These are phyloP conservation scores for Darevskia mixta DNA, from an alignment of 2,797 vertebrate genomes.

Conservation along the genomic window DNA sequence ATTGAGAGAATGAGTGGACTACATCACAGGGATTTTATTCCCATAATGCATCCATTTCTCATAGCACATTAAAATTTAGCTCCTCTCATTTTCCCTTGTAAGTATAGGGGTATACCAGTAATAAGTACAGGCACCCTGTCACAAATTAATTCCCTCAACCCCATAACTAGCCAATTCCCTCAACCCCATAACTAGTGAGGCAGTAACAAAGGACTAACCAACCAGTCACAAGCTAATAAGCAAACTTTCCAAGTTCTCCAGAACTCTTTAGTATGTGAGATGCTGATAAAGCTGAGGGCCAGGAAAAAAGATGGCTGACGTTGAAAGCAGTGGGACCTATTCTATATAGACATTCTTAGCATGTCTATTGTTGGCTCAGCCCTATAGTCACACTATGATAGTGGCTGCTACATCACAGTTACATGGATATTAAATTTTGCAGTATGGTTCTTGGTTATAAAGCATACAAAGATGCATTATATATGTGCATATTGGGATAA, in stretches of 20 bases:
- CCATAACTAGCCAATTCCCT: background rate
- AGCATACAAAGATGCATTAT: too few species aligned
- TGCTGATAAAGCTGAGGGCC: background rate
- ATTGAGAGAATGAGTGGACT: background rate
- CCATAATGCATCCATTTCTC: background rate
- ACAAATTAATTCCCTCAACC: background rate
- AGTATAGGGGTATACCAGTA: too few species aligned
- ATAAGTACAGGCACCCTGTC: background rate
- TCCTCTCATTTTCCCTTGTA: too few species aligned
- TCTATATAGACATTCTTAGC: too few species aligned
- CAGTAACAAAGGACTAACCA: background rate
- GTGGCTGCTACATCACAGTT: too few species aligned
- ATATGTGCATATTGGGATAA: too few species aligned
- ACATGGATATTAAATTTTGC: too few species aligned
- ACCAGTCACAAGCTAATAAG: background rate
- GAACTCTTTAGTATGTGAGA: background rate
- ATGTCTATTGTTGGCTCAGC: too few species aligned
- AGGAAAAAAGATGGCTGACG: background rate
- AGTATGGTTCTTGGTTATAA: too few species aligned
- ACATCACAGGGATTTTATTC: background rate
- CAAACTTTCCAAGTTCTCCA: background rate
- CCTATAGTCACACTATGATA: too few species aligned
- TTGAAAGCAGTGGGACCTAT: background rate
- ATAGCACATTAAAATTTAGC: too few species aligned
- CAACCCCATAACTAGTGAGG: background rate